Base-by-base conservation (phyloP, 2,113 vertebrate species). In the Hirundichthys speculiger region DNA sequence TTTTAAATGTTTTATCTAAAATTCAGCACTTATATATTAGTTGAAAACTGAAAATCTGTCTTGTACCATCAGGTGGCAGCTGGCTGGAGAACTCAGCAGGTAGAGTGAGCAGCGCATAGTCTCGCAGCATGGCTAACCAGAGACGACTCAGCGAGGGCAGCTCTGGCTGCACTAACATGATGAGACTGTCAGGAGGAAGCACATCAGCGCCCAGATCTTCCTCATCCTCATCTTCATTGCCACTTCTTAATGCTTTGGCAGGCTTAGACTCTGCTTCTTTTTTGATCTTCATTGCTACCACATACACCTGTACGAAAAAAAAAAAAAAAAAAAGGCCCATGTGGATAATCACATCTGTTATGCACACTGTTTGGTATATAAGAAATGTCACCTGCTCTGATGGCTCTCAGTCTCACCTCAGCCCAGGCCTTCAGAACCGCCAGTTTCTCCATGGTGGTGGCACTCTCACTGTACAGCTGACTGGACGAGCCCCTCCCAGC, bases 361-460 rank as follows among this genome's bases (percentile, higher is more conserved):
- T 34, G 30, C 11, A 34, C 30, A 7, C 6, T 2, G 30, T 34
- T 34, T 8, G 19, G 3, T 20, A 1, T 13, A n/a, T 21, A 65
- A 64, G 3, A 52, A 46, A 47, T 16, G 21, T 2, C 7, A 27
- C 3, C 15, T 19, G 7, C 3, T 30, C 1, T 0, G 13, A 13
- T 7, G 1, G 9, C 1, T 56, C 19, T 53, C 5, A 14, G 6
- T 16, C 73, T 92, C 90, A 98, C 98, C 97, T 99, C 96, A 12
- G 98, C 98, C 98, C 98, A 99, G 0, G 97, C 98, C 86, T 99
- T 99, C 10, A 99, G 93, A 49, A 99, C 97, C 0, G 98, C 96
- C 50, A 99, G 91, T 11, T 98, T 98, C 83, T 99, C 97, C 98
- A 99, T 99, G 1, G 98, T 99, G 40, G 94, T 97, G 0, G 97